Evolutionary conservation across 1,140 invertebrate species (phyloP).

Genomic region (Tetraneura akinire): DNA sequence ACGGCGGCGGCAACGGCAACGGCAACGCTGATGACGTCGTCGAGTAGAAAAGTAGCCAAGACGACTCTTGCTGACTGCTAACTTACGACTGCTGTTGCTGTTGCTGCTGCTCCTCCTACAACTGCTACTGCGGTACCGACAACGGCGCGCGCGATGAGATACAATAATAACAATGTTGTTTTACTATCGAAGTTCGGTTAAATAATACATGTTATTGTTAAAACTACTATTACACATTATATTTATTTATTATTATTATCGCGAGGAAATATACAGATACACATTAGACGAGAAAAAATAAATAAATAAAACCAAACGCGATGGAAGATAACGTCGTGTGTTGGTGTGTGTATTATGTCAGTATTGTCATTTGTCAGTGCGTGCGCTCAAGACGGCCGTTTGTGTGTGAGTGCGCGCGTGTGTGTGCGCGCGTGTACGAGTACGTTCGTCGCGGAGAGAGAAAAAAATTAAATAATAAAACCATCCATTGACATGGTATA

Average conservation of each 20-base stretch:
- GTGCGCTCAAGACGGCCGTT: not conserved
- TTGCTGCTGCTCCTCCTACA: not conserved
- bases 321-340: slow-evolving; percentile 32
- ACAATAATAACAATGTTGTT: not conserved
- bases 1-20: not conserved
- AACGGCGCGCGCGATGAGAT: not conserved
- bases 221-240: no score
- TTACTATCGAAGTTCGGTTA: no score
- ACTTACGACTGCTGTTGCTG: not conserved
- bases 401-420: not conserved
- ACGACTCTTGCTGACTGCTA: not conserved
- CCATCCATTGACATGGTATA: no score
- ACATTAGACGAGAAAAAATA: not conserved
- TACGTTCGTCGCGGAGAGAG: not conserved
- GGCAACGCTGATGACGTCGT: not conserved
- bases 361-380: no score
- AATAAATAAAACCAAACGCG: slow-evolving; percentile 17
- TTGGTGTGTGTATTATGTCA: not conserved
- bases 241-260: no score
- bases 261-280: not conserved
- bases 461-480: not conserved
- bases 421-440: not conserved
- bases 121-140: no score
- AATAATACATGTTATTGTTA: no score
- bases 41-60: not conserved